A percentile compares a stretch with the other conserved stretches of the same genome.
Evolutionary conservation across 2,888 invertebrate species (phyloP).

Genomic region (Drosophila dives): DNA sequence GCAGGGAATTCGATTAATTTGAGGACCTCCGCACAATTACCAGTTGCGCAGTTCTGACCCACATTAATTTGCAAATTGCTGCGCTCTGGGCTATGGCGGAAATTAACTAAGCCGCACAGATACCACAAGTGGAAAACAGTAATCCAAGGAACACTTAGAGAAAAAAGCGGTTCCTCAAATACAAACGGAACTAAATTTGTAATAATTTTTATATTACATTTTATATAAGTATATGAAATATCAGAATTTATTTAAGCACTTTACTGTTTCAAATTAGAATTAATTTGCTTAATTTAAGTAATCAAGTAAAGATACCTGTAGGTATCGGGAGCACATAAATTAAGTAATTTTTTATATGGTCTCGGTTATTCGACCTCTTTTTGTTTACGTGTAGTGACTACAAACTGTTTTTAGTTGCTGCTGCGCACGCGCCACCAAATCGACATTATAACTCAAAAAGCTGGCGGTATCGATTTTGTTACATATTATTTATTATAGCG

Average conservation of each 20-base stretch:
- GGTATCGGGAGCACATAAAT: neutral
- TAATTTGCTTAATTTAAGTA: too few species aligned
- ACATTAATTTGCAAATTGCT: constrained; percentile 67
- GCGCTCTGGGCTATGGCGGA: constrained; percentile 64
- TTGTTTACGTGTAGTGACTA: neutral
- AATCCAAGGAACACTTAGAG: neutral
- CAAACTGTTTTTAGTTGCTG: constrained; percentile 21
- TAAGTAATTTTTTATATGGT: neutral
- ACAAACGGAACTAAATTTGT: neutral
- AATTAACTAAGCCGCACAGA: constrained; percentile 59
- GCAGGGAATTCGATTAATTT: constrained; percentile 39
- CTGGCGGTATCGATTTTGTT: constrained; percentile 70
- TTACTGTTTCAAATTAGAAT: too few species aligned
- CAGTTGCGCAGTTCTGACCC: constrained; percentile 59
- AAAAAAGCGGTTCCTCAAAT: neutral
- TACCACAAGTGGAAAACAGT: constrained; percentile 23
- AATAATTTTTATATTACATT: neutral
- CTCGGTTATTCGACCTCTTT: neutral
- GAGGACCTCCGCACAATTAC: constrained; percentile 52
- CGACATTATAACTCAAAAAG: constrained; percentile 67
- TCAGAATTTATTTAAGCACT: too few species aligned
- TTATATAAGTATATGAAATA: neutral
- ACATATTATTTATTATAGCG: constrained; percentile 74
- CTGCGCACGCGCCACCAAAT: constrained; percentile 60
- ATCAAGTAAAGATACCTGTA: too few species aligned